Percentiles rank a stretch among this genome's conserved stretches.
These are phyloP conservation scores for Cariama cristata DNA, from an alignment of 2,113 vertebrate species.

Conservation along the genomic window DNA sequence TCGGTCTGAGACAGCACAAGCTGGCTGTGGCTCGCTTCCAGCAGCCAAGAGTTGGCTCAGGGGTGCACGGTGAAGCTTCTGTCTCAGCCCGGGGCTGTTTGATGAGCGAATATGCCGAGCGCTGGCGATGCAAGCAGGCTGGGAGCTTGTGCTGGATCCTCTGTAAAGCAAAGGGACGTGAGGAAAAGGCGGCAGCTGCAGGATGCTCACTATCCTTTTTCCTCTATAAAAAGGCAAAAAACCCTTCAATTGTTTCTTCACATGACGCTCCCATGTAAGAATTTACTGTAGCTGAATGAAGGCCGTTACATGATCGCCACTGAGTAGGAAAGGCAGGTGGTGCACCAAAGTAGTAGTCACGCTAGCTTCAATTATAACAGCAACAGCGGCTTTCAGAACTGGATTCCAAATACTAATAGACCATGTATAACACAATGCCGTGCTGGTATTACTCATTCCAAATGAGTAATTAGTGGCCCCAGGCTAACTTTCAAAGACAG, in stretches of 20 bases:
- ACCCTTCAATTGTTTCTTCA: background rate
- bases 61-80: background rate
- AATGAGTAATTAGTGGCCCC: background rate
- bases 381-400: background rate
- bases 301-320: background rate
- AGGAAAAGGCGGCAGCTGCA: background rate
- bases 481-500: background rate
- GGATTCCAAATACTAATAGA: background rate
- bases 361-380: background rate
- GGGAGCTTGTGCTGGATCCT: background rate
- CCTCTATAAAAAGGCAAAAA: background rate
- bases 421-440: background rate
- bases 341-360: background rate
- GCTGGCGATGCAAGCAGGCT: background rate
- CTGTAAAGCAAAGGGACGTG: background rate
- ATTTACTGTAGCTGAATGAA: background rate
- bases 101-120: background rate
- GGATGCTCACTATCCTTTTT: background rate
- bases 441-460: background rate
- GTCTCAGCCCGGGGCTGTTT: background rate
- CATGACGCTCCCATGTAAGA: background rate
- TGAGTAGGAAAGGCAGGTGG: background rate
- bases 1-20: background rate
- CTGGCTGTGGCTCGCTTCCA: background rate
- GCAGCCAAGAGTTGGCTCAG: rapidly evolving